Evolutionary conservation across 2,888 invertebrate genomes (phyloP).

Genomic region (Elaeidobius kamerunicus): DNA sequence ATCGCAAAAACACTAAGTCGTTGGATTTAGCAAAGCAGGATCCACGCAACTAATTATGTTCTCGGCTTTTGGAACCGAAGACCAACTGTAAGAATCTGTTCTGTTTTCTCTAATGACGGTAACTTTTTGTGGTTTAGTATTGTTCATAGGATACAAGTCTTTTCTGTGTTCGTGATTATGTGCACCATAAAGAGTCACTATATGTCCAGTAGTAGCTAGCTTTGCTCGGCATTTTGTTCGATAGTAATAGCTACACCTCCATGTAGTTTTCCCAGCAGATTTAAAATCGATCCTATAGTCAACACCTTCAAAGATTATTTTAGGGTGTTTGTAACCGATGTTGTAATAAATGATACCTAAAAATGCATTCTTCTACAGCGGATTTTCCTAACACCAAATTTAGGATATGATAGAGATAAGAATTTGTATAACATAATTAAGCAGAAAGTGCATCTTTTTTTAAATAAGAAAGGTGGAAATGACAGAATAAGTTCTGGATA

Average conservation of each 20-base stretch:
- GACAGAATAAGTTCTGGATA: no score
- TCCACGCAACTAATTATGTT: neutral
- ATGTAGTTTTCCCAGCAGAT: conserved; percentile 32
- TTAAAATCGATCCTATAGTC: conserved; percentile 35
- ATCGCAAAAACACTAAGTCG: neutral
- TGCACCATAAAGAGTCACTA: conserved; percentile 29
- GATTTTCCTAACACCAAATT: no score
- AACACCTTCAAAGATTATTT: conserved; percentile 36
- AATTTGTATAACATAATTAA: no score
- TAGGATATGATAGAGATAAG: no score
- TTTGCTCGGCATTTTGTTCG: conserved; percentile 34
- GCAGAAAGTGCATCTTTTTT: no score
- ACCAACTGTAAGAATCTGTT: neutral
- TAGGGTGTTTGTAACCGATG: conserved; percentile 36
- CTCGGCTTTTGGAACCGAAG: conserved; percentile 2
- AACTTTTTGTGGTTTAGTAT: conserved; percentile 17
- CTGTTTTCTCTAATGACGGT: conserved; percentile 18
- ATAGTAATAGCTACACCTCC: conserved; percentile 36
- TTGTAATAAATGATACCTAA: conserved; percentile 35
- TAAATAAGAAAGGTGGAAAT: no score
- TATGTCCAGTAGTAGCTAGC: conserved; percentile 29
- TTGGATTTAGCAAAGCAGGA: neutral
- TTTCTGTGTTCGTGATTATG: conserved; percentile 34
- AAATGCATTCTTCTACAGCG: conserved; percentile 19
- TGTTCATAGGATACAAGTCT: conserved; percentile 19